Percentiles rank a stretch among this genome's conserved stretches.
Evolutionary conservation across 2,888 invertebrate genomes (phyloP).

Genomic region (Clusia tigrina): DNA sequence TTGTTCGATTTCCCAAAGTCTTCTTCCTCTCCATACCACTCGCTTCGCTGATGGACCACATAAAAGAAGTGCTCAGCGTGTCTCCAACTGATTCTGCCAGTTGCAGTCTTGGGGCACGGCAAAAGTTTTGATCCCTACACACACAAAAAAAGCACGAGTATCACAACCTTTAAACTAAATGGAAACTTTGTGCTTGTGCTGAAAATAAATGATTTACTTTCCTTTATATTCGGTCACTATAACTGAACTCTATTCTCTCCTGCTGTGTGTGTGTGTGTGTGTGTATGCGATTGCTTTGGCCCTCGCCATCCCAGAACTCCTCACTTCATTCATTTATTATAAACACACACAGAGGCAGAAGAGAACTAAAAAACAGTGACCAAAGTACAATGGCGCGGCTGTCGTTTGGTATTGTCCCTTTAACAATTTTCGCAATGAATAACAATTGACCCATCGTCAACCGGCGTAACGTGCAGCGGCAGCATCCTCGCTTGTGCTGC

Average conservation of each 20-base stretch:
- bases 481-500: neutral
- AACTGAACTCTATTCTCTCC: slow-evolving; percentile 6
- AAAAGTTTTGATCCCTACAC: no score
- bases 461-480: neutral
- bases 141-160: no score
- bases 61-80: no score
- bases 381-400: neutral
- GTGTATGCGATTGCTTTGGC: slow-evolving; percentile 23
- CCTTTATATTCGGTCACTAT: no score
- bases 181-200: neutral
- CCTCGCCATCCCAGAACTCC: neutral
- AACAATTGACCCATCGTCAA: slow-evolving; percentile 36
- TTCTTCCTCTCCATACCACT: no score
- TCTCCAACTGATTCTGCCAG: no score
- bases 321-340: neutral
- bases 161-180: no score
- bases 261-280: slow-evolving; percentile 10
- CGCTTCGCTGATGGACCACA: no score
- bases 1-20: no score
- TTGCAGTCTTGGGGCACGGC: no score
- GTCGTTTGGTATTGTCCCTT: neutral
- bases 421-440: slow-evolving; percentile 31
- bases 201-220: slow-evolving; percentile 8
- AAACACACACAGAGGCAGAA: neutral
- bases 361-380: neutral